Percentiles rank a stretch among this genome's conserved stretches.
These are phyloP conservation scores for Drosophila eugracilis DNA, from an alignment of 1,140 invertebrate genomes.

Conservation along the genomic window DNA sequence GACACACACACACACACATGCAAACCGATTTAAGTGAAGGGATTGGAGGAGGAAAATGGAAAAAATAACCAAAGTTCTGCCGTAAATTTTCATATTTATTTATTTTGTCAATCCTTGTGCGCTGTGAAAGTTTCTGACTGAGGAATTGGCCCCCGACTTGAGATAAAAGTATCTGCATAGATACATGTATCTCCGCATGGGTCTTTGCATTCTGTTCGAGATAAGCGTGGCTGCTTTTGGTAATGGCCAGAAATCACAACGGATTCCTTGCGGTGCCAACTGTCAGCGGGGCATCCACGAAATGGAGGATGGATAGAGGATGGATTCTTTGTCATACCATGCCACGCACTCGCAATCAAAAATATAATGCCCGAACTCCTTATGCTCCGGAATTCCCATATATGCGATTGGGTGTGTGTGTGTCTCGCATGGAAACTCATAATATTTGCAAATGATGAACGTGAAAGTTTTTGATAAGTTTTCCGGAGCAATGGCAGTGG, in stretches of 20 bases:
- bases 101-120: slow-evolving; percentile 79
- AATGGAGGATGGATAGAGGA: not conserved
- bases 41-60: not conserved
- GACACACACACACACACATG: too few relatives aligned
- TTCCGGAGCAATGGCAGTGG: slow-evolving; percentile 1
- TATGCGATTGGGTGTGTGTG: slow-evolving; percentile 16
- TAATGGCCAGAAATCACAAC: slow-evolving; percentile 79
- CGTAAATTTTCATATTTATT: slow-evolving; percentile 84
- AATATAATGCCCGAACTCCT: slow-evolving; percentile 56
- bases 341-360: slow-evolving; percentile 77
- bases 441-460: slow-evolving; percentile 83
- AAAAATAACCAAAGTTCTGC: slow-evolving; percentile 66
- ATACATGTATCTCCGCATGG: slow-evolving; percentile 46
- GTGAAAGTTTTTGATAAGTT: slow-evolving; percentile 81
- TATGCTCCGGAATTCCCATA: slow-evolving; percentile 7
- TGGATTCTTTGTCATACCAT: slow-evolving; percentile 33
- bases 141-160: slow-evolving; percentile 41
- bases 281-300: slow-evolving; percentile 46
- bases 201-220: slow-evolving; percentile 51
- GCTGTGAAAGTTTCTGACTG: slow-evolving; percentile 56
- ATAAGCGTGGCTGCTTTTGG: slow-evolving; percentile 65
- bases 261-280: slow-evolving; percentile 59
- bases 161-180: slow-evolving; percentile 62
- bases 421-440: slow-evolving; percentile 68
- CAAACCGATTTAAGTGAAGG: slow-evolving; percentile 50